These are phyloP conservation scores for Crotalus adamanteus DNA, from an alignment of 2,797 vertebrate genomes.

Conservation along the genomic window DNA sequence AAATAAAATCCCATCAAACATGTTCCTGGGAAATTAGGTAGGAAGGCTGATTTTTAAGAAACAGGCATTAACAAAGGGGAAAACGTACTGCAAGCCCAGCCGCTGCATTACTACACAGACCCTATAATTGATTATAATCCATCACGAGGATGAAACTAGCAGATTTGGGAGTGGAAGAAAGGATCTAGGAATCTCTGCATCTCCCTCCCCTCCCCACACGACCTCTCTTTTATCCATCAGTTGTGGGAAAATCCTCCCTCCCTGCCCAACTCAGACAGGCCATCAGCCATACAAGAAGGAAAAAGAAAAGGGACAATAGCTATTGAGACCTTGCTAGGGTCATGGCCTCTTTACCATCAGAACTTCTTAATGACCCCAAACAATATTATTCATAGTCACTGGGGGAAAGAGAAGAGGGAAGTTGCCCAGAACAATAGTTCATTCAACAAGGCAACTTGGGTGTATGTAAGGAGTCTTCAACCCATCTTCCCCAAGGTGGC, in stretches of 20 bases:
- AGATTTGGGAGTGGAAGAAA: not conserved
- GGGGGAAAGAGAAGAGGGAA: constrained; percentile 32
- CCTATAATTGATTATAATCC: constrained; percentile 56
- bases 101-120: not conserved
- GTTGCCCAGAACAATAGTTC: constrained; percentile 69
- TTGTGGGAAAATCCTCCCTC: constrained; percentile 66
- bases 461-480: not conserved
- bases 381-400: constrained; percentile 71
- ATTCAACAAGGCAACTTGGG: constrained; percentile 64
- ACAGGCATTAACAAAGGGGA: not conserved
- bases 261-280: constrained; percentile 24
- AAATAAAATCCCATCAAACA: not conserved
- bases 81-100: constrained; percentile 2
- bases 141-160: not conserved
- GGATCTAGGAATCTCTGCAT: constrained; percentile 43
- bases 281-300: constrained; percentile 69
- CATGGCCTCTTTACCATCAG: constrained; percentile 66
- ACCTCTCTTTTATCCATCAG: constrained; percentile 15
- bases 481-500: constrained; percentile 3
- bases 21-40: constrained; percentile 6
- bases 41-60: not conserved
- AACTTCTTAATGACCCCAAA: constrained; percentile 76
- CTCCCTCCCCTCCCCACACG: constrained; percentile 39
- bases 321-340: constrained; percentile 74
- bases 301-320: constrained; percentile 78